Conservation (phyloP, 1,140 invertebrate genomes). For the Caenorhabditis brenneri region DNA sequence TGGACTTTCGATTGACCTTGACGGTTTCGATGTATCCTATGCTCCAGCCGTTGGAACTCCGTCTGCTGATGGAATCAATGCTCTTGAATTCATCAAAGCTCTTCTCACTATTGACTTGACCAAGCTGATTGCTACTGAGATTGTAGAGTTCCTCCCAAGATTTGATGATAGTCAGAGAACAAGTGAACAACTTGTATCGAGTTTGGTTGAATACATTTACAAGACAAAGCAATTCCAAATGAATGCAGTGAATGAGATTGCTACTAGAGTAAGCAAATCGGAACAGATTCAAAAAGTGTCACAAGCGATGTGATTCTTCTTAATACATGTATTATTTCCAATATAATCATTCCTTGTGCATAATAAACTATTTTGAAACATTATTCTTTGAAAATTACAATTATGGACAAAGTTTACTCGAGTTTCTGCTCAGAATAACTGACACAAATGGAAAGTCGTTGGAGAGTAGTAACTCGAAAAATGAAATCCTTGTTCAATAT, state of each 20-base stretch:
- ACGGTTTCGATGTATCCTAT: slow-evolving; percentile 63
- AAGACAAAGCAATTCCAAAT: slow-evolving; percentile 51
- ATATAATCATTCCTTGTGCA: neutral
- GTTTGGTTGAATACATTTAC: slow-evolving; percentile 48
- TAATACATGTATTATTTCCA: neutral
- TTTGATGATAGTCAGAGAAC: slow-evolving; percentile 59
- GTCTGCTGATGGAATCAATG: slow-evolving; percentile 60
- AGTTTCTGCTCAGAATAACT: too few relatives aligned
- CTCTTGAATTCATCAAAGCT: slow-evolving; percentile 61
- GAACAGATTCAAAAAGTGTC: slow-evolving; percentile 9
- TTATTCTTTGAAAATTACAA: too few relatives aligned
- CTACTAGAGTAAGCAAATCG: neutral
- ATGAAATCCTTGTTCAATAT: too few relatives aligned
- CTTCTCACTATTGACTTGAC: slow-evolving; percentile 55
- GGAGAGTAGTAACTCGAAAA: slow-evolving; percentile 79
- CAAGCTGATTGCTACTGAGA: slow-evolving; percentile 62
- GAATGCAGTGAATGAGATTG: slow-evolving; percentile 31
- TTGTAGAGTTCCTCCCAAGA: slow-evolving; percentile 64
- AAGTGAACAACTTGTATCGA: slow-evolving; percentile 49
- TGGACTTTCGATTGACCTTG: slow-evolving; percentile 63
- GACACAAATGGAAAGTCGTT: slow-evolving; percentile 77
- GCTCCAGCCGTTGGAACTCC: slow-evolving; percentile 67
- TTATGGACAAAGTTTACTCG: too few relatives aligned
- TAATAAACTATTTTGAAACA: neutral
- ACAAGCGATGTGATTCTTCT: neutral